These are phyloP conservation scores for Phocoena sinus DNA, from an alignment of 2,113 vertebrate species.

Conservation along the genomic window DNA sequence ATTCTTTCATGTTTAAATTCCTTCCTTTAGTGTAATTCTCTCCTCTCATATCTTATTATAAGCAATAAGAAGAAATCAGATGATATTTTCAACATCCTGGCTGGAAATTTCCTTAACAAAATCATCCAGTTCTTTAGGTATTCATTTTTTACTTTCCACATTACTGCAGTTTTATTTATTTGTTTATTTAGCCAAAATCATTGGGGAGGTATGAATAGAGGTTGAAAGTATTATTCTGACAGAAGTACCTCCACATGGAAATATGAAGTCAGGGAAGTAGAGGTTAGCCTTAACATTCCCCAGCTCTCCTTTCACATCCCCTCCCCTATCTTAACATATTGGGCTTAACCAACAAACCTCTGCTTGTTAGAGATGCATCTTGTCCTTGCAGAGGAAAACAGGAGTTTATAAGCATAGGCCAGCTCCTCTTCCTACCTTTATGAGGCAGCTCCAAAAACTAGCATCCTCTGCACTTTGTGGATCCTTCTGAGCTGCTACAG, in stretches of 20 bases:
- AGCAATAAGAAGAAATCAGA: neutral
- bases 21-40: neutral
- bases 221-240: neutral
- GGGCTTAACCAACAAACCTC: neutral
- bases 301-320: neutral
- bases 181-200: neutral
- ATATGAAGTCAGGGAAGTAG: neutral
- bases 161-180: neutral
- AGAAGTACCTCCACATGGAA: neutral
- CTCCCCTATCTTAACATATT: neutral
- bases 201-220: neutral
- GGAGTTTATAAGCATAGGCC: neutral
- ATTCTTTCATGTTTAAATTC: neutral
- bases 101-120: neutral
- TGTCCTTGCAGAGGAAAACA: neutral
- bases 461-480: neutral
- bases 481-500: neutral
- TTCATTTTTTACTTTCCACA: neutral
- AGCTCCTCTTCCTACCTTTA: neutral
- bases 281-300: neutral
- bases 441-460: neutral
- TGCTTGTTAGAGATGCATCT: neutral
- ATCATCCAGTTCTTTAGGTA: neutral
- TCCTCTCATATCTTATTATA: neutral
- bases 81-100: neutral